Evolutionary conservation across 2,888 invertebrate species (phyloP), one percentile per base, ranked within the genome.

Genomic region (Lasius fuliginosus): DNA sequence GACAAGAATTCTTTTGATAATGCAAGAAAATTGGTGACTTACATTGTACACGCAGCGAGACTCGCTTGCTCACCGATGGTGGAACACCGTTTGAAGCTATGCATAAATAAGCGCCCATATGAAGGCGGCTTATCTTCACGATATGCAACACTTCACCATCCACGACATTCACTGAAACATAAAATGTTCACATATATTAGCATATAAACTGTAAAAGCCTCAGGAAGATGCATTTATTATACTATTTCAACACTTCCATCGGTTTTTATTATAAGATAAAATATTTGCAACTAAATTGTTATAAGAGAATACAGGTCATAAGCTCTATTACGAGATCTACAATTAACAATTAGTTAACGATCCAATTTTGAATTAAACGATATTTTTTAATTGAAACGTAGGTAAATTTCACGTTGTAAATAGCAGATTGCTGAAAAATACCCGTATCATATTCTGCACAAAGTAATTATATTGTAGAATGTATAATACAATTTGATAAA

Each of bases 11-110:
- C 23, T 46, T 46, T 60, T 15, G 42, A 68, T 58, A 58, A 68
- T 30, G 15, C 12, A 30, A 33, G 42, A 60, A 27, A 71, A 62
- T 77, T 77, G 58, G 68, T 40, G 60, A 92, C 94, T 94, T 90
- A 95, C 95, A 95, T 86, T 95, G 95, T 18, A 95, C 95, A 76
- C 93, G 93, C 62, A 95, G 90, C 23, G 90, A 88, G 42, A 95
- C 93, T 27, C 94, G 92, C 68, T 91, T 95, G 95, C 98, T 98
- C 93, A 98, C 98, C 71, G 98, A 98, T 12, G 98, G 98, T 42
- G 98, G 98, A 46, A 99, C 98, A 83, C 98, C 98, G 94, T 99
- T 99, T 83, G 98, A 98, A 18, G 99, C 99, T 89, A 98, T 98
- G 95, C 98, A 98, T 86, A 98, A 96, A 95, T 98, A 99, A 49